A percentile compares a stretch with the other conserved stretches of the same genome.
phyloP scores from a whole-genome alignment of 2,113 vertebrate species.

The Shinisaurus crocodilurus region DNA sequence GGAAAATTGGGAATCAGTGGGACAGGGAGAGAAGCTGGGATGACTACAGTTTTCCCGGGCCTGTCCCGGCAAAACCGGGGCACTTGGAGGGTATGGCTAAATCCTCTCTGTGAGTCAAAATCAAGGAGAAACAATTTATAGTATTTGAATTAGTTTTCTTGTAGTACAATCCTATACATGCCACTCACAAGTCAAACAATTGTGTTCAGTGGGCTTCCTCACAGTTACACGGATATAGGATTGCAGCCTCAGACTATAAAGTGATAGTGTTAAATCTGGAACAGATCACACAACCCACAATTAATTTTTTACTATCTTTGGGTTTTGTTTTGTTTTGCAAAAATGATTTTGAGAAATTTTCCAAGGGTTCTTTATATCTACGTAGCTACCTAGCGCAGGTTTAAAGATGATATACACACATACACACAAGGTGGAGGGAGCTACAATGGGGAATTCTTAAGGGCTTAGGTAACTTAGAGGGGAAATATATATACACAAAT shows the following conservation, averaged over 20 bases:
- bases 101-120: neutral
- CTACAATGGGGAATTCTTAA: neutral
- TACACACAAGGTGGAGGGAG: neutral
- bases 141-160: neutral
- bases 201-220: neutral
- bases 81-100: no score
- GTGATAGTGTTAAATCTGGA: neutral
- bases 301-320: neutral
- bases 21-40: no score
- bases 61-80: no score
- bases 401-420: neutral
- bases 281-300: neutral
- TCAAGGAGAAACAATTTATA: neutral
- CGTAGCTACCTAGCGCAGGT: neutral
- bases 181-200: neutral
- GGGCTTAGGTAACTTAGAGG: neutral
- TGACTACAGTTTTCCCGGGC: no score
- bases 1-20: no score
- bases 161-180: neutral
- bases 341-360: neutral
- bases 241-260: neutral
- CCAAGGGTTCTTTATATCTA: neutral
- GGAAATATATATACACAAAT: neutral
- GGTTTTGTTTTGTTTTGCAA: neutral
- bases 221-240: neutral